Conservation (phyloP, 1,140 invertebrate genomes). For the Procambarus virginalis region DNA sequence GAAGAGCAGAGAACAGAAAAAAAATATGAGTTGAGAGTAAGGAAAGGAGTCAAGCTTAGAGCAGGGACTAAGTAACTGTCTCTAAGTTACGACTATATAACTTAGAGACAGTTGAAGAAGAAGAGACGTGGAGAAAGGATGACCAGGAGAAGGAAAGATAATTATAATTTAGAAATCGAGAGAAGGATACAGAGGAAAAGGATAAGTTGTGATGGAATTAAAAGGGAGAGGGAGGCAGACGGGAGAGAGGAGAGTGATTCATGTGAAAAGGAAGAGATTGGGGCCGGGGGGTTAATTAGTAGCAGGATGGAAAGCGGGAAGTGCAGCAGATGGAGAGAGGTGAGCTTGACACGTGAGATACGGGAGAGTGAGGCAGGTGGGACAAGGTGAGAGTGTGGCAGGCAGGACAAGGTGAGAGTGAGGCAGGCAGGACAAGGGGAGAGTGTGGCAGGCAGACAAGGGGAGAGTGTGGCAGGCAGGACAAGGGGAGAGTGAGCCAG, state of each 20-base stretch:
- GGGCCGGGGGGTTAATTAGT: not conserved
- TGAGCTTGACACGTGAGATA: too few relatives aligned
- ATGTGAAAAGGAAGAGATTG: not conserved
- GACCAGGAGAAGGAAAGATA: not conserved
- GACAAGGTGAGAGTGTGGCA: too few relatives aligned
- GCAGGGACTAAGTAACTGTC: too few relatives aligned
- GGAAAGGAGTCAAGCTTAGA: too few relatives aligned
- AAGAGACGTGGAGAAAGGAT: not conserved
- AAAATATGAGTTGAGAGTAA: too few relatives aligned
- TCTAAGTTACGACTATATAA: too few relatives aligned
- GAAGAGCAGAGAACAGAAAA: not conserved
- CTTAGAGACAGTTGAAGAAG: not conserved
- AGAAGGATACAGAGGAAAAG: not conserved
- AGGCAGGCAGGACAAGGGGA: too few relatives aligned
- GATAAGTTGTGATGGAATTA: not conserved
- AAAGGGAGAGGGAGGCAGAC: not conserved
- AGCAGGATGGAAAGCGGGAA: not conserved
- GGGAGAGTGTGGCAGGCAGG: too few relatives aligned
- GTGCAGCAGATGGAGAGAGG: not conserved
- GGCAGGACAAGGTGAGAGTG: too few relatives aligned
- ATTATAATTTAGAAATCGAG: not conserved
- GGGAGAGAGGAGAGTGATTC: not conserved
- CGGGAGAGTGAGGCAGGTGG: not conserved
- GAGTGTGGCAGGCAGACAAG: too few relatives aligned
- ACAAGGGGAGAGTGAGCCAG: too few relatives aligned